These are phyloP conservation scores for Cricetomys ansorgei DNA, from an alignment of 2,113 vertebrate genomes.

Conservation along the genomic window DNA sequence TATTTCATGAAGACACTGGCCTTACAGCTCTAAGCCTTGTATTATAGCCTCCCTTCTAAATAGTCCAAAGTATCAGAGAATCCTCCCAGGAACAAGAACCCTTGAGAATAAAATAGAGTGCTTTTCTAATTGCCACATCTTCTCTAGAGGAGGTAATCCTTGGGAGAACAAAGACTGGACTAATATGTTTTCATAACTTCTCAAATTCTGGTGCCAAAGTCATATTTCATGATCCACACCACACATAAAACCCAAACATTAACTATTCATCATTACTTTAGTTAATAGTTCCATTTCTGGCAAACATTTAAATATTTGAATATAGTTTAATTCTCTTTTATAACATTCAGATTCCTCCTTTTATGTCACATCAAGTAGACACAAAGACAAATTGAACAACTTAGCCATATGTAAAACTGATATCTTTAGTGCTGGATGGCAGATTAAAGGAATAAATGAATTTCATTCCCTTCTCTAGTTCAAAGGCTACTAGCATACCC, in stretches of 20 bases:
- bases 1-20: background rate
- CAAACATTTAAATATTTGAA: background rate
- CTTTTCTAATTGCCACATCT: conserved; percentile 20
- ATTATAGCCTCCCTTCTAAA: background rate
- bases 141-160: background rate
- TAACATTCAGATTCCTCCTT: background rate
- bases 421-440: background rate
- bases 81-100: background rate
- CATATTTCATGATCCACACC: background rate
- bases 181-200: background rate
- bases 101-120: background rate
- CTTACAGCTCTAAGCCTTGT: background rate
- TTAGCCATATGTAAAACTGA: background rate
- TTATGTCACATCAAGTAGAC: background rate
- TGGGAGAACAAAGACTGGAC: background rate
- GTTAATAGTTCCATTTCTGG: background rate
- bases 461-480: background rate
- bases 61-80: background rate
- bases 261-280: background rate
- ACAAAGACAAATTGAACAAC: background rate
- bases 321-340: background rate
- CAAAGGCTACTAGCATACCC: background rate
- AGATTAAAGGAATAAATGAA: background rate
- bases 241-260: background rate
- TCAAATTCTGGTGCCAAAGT: background rate